Base-by-base conservation (phyloP, 2,888 invertebrate genomes). In the Syrista parreyssii region DNA sequence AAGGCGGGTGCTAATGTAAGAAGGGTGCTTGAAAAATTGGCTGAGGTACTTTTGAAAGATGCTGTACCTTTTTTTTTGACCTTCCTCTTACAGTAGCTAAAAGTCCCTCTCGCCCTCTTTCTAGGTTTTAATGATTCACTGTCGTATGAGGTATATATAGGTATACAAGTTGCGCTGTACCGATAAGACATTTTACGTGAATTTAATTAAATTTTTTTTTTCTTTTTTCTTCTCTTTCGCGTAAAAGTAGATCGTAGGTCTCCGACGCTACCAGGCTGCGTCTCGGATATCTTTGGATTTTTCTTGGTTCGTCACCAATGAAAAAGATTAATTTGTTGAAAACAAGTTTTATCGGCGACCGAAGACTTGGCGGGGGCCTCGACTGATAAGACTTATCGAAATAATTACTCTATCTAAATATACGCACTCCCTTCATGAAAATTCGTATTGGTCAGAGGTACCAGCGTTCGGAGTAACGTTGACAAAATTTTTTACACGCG, bases 241-340 rank as follows among this genome's bases (percentile, higher is more conserved):
- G 36, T 36, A 36, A 36, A 55, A 55, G 55, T 55, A 55, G 55
- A 55, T 55, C 55, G 23, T 23, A 23, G 55, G 55, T 55, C 55
- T 15, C 55, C 55, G 55, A 55, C 55, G 55, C 23, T 23, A 55
- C 55, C 55, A 55, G 55, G 55, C 55, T 55, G 23, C 55, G 55
- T 55, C 55, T 55, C 55, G 9, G 55, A 55, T 55, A 40, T 15
- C 40, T 40, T 15, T 40, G 40, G 40, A 40, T 87, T 86, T 86
- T 88, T 84, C 84, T 82, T 79, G 71, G 76, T 68, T 76, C 80
- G 71, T 74, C 79, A 78, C 76, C 79, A 68, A 76, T 80, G 78
- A 84, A 84, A 86, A 85, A 86, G 86, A 87, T 86, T 84, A 86
- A 85, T 85, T 87, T 82, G 83, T 88, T 87, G 85, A 87, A 88